phyloP scores from a whole-genome alignment of 2,888 invertebrate genomes.

The Hyposoter didymator region DNA sequence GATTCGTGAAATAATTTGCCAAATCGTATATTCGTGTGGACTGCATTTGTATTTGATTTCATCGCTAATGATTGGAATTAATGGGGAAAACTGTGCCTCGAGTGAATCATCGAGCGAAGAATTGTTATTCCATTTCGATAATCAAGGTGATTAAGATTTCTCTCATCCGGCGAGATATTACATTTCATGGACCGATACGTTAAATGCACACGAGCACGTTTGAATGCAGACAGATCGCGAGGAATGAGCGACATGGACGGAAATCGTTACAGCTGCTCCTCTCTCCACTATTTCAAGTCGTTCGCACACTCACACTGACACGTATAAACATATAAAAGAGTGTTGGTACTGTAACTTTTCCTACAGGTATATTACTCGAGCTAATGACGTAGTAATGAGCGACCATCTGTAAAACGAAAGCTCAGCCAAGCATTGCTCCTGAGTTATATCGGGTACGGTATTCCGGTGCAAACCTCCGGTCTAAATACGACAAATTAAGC shows the following conservation, averaged over 20 bases:
- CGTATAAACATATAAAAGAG: not conserved
- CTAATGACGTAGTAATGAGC: conserved; percentile 61
- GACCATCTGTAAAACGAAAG: conserved; percentile 54
- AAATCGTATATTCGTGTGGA: not conserved
- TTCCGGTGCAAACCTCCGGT: not conserved
- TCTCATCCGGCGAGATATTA: not conserved
- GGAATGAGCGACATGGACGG: conserved; percentile 34
- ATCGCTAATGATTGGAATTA: not conserved
- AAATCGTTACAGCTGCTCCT: conserved; percentile 48
- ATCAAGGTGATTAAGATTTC: not conserved
- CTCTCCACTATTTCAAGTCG: conserved; percentile 21
- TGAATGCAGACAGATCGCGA: conserved; percentile 24
- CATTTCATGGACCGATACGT: conserved; percentile 5
- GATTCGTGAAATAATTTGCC: not conserved
- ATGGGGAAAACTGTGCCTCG: not conserved
- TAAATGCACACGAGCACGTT: conserved; percentile 1
- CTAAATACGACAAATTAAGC: conserved; percentile 30
- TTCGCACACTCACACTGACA: not conserved
- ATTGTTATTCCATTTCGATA: not conserved
- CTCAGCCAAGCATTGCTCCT: conserved; percentile 49
- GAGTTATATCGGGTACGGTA: conserved; percentile 23
- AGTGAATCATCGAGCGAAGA: not conserved
- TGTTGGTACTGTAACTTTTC: not conserved
- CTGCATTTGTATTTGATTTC: not conserved
- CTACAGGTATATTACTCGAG: conserved; percentile 41